Percentiles rank a stretch among this genome's conserved stretches.
Conservation (phyloP, 2,113 vertebrate species). For the Ailuropoda melanoleuca region DNA sequence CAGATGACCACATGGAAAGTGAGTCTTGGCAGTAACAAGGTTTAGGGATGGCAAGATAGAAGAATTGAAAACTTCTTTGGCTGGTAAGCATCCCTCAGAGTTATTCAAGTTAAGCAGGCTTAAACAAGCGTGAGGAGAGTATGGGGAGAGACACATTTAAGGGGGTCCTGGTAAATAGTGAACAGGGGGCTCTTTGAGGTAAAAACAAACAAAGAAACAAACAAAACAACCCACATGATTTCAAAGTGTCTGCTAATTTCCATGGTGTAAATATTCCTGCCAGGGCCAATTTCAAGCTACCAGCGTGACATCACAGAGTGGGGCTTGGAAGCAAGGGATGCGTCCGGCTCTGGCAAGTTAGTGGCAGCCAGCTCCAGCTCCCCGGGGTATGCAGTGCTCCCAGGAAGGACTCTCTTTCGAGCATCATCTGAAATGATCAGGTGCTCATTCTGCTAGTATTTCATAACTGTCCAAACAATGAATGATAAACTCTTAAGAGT, state of each 20-base stretch:
- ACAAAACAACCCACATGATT: neutral
- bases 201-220: neutral
- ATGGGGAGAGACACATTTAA: neutral
- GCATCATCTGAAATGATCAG: neutral
- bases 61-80: neutral
- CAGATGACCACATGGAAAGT: neutral
- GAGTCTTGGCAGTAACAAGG: neutral
- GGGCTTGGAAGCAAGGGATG: neutral
- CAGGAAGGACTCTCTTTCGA: neutral
- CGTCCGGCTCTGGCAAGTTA: neutral
- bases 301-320: neutral
- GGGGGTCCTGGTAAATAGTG: neutral
- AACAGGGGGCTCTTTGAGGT: neutral
- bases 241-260: neutral
- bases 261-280: neutral
- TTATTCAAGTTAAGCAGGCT: neutral
- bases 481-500: neutral
- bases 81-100: neutral
- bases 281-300: neutral
- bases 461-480: neutral
- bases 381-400: too few relatives aligned
- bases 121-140: neutral
- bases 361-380: neutral
- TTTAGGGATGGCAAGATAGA: neutral
- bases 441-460: neutral